Percentiles rank a stretch among this genome's conserved stretches.
phyloP scores from a whole-genome alignment of 2,888 invertebrate species.

The Gibbula magus region DNA sequence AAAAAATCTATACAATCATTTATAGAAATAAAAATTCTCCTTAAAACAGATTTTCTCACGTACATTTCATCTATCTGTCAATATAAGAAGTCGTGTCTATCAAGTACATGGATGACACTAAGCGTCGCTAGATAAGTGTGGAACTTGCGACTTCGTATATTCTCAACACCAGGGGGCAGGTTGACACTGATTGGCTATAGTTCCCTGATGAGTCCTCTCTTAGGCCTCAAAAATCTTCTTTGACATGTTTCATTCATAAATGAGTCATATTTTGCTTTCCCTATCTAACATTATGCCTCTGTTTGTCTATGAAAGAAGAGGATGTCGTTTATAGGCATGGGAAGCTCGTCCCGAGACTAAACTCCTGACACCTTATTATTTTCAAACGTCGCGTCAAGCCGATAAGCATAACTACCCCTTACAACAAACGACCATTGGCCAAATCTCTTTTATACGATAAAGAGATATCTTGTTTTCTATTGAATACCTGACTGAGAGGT shows the following conservation, averaged over 20 bases:
- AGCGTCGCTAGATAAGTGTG: too few relatives aligned
- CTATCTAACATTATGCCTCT: neutral
- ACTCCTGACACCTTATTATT: slow-evolving; percentile 2
- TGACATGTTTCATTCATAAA: neutral
- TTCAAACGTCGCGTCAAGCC: neutral
- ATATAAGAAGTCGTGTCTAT: too few relatives aligned
- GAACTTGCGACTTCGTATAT: neutral
- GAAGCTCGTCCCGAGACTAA: neutral
- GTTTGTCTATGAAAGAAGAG: neutral
- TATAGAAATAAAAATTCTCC: too few relatives aligned
- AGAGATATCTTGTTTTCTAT: too few relatives aligned
- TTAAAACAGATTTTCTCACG: too few relatives aligned
- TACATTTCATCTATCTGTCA: too few relatives aligned
- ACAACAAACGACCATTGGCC: too few relatives aligned
- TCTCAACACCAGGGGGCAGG: neutral
- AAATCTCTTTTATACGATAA: too few relatives aligned
- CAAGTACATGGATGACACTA: too few relatives aligned
- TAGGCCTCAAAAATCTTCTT: neutral
- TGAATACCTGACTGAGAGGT: too few relatives aligned
- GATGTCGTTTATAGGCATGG: neutral
- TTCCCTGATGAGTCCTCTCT: neutral
- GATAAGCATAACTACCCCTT: neutral
- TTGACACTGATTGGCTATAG: neutral
- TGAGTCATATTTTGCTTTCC: neutral
- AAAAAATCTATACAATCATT: too few relatives aligned